phyloP scores from a whole-genome alignment of 2,888 invertebrate species.

The Odontocolon sp. region DNA sequence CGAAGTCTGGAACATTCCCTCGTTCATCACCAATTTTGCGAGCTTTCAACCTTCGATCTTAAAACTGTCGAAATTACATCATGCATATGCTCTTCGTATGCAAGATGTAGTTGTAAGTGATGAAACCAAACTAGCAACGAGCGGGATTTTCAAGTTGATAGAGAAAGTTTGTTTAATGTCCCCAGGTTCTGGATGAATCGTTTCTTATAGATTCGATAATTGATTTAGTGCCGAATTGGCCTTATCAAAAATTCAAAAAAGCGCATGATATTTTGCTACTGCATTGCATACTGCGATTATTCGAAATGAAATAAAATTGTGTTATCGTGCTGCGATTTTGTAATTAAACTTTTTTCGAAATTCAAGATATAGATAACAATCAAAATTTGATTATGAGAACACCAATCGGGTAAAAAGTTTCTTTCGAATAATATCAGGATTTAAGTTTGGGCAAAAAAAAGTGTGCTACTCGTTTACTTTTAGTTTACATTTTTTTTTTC shows the following conservation, averaged over 20 bases:
- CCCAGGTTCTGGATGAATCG: neutral
- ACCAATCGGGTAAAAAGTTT: too few relatives aligned
- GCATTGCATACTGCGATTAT: too few relatives aligned
- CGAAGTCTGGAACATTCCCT: constrained; percentile 19
- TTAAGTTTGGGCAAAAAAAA: too few relatives aligned
- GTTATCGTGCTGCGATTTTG: too few relatives aligned
- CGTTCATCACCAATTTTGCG: neutral
- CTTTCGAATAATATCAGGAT: too few relatives aligned
- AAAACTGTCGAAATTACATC: constrained; percentile 20
- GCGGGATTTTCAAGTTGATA: neutral
- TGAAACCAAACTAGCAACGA: neutral
- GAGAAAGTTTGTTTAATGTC: neutral
- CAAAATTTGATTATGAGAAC: too few relatives aligned
- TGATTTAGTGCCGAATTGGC: too few relatives aligned
- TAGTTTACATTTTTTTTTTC: neutral
- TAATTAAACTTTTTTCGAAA: too few relatives aligned
- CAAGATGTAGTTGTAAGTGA: neutral
- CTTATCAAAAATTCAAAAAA: neutral
- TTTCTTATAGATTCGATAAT: neutral
- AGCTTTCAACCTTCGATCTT: constrained; percentile 3
- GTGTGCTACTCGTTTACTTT: too few relatives aligned
- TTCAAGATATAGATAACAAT: too few relatives aligned
- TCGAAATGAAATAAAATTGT: too few relatives aligned
- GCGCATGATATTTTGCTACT: too few relatives aligned
- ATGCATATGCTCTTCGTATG: neutral